A percentile compares a stretch with the other conserved stretches of the same genome.
phyloP scores from a whole-genome alignment of 1,140 invertebrate genomes.

The Nylanderia fulva region DNA sequence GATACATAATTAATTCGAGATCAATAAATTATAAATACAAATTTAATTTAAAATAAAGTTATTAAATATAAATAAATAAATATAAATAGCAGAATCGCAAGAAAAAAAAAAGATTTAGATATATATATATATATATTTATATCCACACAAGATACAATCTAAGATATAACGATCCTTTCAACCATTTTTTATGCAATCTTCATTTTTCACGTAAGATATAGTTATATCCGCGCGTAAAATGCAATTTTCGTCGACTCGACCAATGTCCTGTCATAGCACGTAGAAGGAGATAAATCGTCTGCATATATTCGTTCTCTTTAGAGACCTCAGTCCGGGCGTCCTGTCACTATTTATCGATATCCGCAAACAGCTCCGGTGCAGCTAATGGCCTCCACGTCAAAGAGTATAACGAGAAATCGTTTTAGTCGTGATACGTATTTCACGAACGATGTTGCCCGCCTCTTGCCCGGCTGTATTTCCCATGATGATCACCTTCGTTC shows the following conservation, averaged over 20 bases:
- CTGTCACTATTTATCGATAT: conserved; percentile 41
- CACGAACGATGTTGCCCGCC: neutral
- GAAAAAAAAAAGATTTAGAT: too few relatives aligned
- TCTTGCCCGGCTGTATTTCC: neutral
- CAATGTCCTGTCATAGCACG: conserved; percentile 20
- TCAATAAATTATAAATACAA: too few relatives aligned
- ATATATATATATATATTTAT: neutral
- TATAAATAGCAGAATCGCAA: too few relatives aligned
- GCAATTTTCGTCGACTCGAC: conserved; percentile 33
- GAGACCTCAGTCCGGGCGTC: conserved; percentile 10
- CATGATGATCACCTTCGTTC: neutral
- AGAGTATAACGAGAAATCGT: conserved; percentile 41
- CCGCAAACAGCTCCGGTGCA: conserved; percentile 15
- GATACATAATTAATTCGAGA: too few relatives aligned
- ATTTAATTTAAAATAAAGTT: too few relatives aligned
- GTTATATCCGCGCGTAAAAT: conserved; percentile 27
- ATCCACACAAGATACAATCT: neutral
- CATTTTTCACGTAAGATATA: conserved; percentile 33
- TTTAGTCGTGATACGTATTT: neutral
- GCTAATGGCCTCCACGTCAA: conserved; percentile 43
- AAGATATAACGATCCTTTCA: conserved; percentile 10
- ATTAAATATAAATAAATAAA: too few relatives aligned
- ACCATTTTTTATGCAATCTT: conserved; percentile 3
- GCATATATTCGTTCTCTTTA: conserved; percentile 24
- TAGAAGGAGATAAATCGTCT: conserved; percentile 44